Evolutionary conservation across 2,888 invertebrate genomes (phyloP), one percentile per base, ranked within the genome.

Genomic region (Eretmocerus hayati): DNA sequence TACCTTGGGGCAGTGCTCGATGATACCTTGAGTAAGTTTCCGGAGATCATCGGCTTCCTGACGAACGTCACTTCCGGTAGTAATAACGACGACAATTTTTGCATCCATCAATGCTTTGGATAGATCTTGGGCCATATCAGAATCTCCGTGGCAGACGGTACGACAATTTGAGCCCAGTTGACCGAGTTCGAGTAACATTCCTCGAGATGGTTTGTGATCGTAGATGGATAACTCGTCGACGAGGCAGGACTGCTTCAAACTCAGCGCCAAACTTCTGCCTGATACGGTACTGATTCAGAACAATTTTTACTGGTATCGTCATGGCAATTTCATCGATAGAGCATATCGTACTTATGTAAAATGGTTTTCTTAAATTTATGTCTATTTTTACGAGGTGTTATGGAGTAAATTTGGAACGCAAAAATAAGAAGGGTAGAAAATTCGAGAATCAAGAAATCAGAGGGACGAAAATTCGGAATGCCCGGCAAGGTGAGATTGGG

Each of bases 31-130:
- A 15, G 66, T 42, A 23, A 59, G 46, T 21, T 61, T 53, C 30
- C 59, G 51, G n/a, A 68, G 31, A 1, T 74, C 72, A 11, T 66
- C 58, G 0, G 72, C 73, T 57, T 80, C 80, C 15, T 60, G 58
- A 21, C 64, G 75, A 62, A 86, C 78, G 77, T 23, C 72, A 18
- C 78, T 72, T 48, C 83, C 84, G 13, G 43, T 37, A 15, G 84
- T 83, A 2, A 81, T 77, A 36, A 84, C 78, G 40, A 86, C 73
- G 4, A 88, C 81, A 31, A 88, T 71, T 57, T 84, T 77, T 3
- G 81, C 75, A 31, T 76, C 61, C 8, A 57, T 44, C 20, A 72
- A 55, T 3, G 74, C 71, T 9, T 61, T 56, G 35, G 54, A 53
- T n/a, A 75, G 52, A 22, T 65, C 64, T 8, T 23, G 15, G 8